Evolutionary conservation across 2,888 invertebrate genomes (phyloP).

Genomic region (Mythimna loreyi): DNA sequence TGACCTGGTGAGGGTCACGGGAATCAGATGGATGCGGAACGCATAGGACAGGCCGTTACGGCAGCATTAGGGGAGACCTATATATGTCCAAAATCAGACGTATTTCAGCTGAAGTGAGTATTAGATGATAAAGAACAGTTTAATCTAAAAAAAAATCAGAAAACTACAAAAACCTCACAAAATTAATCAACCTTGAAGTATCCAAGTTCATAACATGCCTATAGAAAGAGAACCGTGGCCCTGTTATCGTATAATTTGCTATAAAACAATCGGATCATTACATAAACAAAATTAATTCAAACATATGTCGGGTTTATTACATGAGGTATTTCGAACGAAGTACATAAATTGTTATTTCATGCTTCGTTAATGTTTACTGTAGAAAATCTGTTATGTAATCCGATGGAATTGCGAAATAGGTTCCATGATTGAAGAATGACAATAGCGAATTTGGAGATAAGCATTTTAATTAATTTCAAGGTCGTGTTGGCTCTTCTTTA

Average conservation of each 20-base stretch:
- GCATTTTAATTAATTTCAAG: conserved; percentile 30
- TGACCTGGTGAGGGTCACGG: too few relatives aligned
- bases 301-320: conserved; percentile 40
- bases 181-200: not conserved
- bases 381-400: conserved; percentile 26
- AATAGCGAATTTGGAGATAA: conserved; percentile 13
- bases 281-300: conserved; percentile 46
- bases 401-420: not conserved
- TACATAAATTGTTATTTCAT: conserved; percentile 41
- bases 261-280: conserved; percentile 40
- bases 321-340: conserved; percentile 34
- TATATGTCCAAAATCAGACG: too few relatives aligned
- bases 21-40: too few relatives aligned
- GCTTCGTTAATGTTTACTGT: conserved; percentile 28
- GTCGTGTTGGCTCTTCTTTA: not conserved
- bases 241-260: conserved; percentile 4
- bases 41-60: too few relatives aligned
- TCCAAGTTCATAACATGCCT: not conserved
- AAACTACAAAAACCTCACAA: conserved; percentile 3
- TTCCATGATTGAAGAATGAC: conserved; percentile 8
- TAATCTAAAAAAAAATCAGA: not conserved
- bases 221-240: not conserved
- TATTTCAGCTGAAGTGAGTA: too few relatives aligned
- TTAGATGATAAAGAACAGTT: not conserved
- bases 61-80: too few relatives aligned